These are phyloP conservation scores for Ianthella basta DNA, from an alignment of 37 sponge, comb jelly and placozoan genomes.

Conservation along the genomic window DNA sequence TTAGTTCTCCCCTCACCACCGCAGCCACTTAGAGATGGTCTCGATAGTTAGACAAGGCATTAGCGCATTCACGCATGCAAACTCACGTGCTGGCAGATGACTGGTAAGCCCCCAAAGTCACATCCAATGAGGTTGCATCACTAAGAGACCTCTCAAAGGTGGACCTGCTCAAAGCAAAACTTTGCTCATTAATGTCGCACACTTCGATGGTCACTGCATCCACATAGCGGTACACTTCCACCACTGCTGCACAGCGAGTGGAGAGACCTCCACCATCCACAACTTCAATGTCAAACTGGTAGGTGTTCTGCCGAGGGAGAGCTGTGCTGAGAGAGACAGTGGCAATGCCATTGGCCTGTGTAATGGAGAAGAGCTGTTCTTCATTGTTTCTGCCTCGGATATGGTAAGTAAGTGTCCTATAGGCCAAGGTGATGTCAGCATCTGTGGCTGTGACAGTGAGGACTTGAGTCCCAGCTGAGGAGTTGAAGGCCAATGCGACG, in stretches of 20 bases:
- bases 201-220: background rate
- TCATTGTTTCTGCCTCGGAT: constrained; percentile 12
- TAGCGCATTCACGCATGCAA: background rate
- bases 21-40: too few species aligned
- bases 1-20: too few species aligned
- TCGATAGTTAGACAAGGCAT: too few species aligned
- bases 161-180: background rate
- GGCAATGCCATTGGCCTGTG: background rate
- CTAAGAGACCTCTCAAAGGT: background rate
- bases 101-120: background rate
- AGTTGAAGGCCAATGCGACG: constrained; percentile 1
- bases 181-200: background rate
- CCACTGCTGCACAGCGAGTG: constrained; percentile 2
- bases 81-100: background rate
- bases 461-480: constrained; percentile 11
- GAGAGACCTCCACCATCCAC: background rate
- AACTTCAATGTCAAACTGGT: constrained; percentile 1
- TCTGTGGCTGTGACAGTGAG: constrained; percentile 20
- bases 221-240: constrained; percentile 1
- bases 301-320: background rate
- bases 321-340: background rate
- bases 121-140: background rate
- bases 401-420: background rate
- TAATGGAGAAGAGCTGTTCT: background rate
- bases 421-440: background rate